A percentile compares a stretch with the other conserved stretches of the same genome.
phyloP scores from a whole-genome alignment of 2,113 vertebrate genomes.

The Pyrgilauda ruficollis region DNA sequence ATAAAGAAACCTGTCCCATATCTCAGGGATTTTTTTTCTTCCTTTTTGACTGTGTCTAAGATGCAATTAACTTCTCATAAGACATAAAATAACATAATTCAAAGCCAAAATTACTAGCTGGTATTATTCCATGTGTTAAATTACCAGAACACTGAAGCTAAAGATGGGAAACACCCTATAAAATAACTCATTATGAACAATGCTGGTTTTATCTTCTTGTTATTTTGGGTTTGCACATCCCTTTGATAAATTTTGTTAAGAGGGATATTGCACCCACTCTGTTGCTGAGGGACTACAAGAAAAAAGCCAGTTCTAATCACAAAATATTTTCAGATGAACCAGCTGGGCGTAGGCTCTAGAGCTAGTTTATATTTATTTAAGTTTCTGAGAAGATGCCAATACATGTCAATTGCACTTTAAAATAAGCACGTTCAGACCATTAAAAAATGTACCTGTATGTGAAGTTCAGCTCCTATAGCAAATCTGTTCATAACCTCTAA shows the following conservation, averaged over 20 bases:
- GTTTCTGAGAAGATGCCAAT: constrained; percentile 33
- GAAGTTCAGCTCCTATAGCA: background rate
- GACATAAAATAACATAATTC: constrained; percentile 57
- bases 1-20: constrained; percentile 43
- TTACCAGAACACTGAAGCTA: constrained; percentile 51
- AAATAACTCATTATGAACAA: constrained; percentile 64
- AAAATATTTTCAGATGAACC: constrained; percentile 54
- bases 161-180: constrained; percentile 64
- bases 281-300: background rate
- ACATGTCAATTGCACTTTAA: background rate
- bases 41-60: constrained; percentile 9
- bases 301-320: constrained; percentile 3
- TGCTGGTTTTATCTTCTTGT: constrained; percentile 43
- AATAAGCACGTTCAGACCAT: background rate
- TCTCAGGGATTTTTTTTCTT: background rate
- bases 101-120: constrained; percentile 58
- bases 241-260: constrained; percentile 43
- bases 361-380: constrained; percentile 28
- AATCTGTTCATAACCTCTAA: background rate
- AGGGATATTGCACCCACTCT: background rate
- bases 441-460: background rate
- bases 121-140: constrained; percentile 64
- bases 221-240: constrained; percentile 51
- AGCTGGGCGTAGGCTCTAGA: constrained; percentile 10
- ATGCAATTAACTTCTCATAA: constrained; percentile 63